phyloP scores from a whole-genome alignment of 2,113 vertebrate species.

The Leucosticte australis region DNA sequence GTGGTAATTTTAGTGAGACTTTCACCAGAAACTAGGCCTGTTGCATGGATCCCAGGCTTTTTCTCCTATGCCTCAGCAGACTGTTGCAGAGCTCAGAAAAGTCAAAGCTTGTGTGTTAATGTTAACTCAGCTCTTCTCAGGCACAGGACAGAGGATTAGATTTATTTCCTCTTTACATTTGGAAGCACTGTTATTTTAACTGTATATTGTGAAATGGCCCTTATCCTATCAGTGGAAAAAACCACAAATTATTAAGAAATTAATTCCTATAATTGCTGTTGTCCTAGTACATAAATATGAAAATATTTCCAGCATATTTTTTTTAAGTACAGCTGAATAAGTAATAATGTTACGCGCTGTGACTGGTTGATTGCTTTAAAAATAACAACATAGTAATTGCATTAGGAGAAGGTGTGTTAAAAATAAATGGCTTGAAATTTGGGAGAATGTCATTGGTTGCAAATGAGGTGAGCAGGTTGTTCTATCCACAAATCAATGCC shows the following conservation, averaged over 20 bases:
- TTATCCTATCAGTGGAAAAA: not conserved
- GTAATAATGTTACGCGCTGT: not conserved
- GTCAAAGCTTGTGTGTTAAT: not conserved
- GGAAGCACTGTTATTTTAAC: not conserved
- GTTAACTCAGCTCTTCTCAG: not conserved
- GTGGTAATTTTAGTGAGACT: not conserved
- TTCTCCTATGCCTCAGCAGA: not conserved
- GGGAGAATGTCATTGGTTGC: not conserved
- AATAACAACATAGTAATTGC: not conserved
- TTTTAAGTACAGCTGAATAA: not conserved
- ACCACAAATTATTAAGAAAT: not conserved
- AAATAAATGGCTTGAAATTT: not conserved
- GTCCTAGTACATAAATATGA: not conserved
- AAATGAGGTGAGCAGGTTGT: not conserved
- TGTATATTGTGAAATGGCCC: not conserved
- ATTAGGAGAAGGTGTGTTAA: not conserved
- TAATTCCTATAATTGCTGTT: not conserved
- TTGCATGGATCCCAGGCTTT: not conserved
- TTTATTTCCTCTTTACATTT: not conserved
- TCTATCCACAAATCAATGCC: not conserved
- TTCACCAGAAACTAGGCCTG: not conserved
- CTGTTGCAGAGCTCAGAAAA: not conserved
- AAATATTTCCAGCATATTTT: not conserved
- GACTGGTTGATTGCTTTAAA: not conserved
- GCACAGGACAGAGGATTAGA: not conserved